Percentiles rank a stretch among this genome's conserved stretches.
These are phyloP conservation scores for Phalacrocorax carbo DNA, from an alignment of 2,113 vertebrate genomes.

Conservation along the genomic window DNA sequence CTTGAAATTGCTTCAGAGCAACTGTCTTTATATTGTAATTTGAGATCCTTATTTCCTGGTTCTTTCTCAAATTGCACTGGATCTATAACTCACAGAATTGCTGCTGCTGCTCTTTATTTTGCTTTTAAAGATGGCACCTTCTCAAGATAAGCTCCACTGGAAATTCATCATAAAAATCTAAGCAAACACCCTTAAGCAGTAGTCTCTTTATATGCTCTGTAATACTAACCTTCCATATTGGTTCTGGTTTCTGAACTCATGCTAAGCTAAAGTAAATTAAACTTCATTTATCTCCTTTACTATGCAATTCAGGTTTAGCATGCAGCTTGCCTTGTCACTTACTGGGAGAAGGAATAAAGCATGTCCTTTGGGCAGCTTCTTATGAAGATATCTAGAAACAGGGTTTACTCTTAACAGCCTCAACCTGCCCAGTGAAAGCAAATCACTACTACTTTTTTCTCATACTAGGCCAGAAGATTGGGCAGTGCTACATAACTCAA, in stretches of 20 bases:
- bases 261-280: background rate
- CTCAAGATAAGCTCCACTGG: background rate
- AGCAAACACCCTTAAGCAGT: background rate
- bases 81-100: background rate
- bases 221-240: background rate
- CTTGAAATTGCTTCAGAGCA: background rate
- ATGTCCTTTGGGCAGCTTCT: background rate
- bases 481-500: background rate
- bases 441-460: background rate
- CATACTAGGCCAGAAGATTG: background rate
- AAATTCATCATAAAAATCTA: background rate
- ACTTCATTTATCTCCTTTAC: background rate
- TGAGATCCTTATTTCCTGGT: background rate
- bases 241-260: background rate
- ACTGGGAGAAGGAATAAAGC: background rate
- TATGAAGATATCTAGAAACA: background rate
- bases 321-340: background rate
- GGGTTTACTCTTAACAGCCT: background rate
- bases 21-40: background rate
- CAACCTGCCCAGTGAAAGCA: background rate
- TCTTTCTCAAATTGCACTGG: background rate
- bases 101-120: background rate
- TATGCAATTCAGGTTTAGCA: background rate
- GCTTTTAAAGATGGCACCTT: background rate
- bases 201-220: background rate